Percentiles rank a stretch among this genome's conserved stretches.
These are phyloP conservation scores for Drosophila robusta DNA, from an alignment of 2,888 invertebrate species.

Conservation along the genomic window DNA sequence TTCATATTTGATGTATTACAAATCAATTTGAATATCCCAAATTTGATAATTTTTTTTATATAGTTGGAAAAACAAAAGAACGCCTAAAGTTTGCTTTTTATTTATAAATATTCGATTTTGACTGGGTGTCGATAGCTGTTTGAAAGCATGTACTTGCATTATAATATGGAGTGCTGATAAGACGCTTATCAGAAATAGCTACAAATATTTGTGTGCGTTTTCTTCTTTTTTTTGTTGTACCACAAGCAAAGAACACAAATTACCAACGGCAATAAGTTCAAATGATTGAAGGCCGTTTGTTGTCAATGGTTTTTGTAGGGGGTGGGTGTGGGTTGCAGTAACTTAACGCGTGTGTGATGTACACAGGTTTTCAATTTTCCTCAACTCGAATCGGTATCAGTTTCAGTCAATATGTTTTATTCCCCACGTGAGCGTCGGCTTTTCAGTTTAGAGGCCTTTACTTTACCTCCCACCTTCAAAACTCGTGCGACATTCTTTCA, in stretches of 20 bases:
- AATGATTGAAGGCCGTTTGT: conserved; percentile 37
- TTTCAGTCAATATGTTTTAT: background rate
- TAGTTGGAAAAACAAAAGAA: no score
- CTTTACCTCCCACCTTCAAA: background rate
- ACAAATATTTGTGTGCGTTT: conserved; percentile 20
- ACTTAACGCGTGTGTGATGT: conserved; percentile 29
- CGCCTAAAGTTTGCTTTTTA: background rate
- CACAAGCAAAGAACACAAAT: conserved; percentile 1
- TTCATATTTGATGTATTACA: background rate
- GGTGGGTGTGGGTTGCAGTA: background rate
- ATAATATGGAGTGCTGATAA: conserved; percentile 44
- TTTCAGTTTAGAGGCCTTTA: background rate
- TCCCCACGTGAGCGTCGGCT: background rate
- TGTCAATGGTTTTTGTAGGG: background rate
- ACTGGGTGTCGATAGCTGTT: background rate
- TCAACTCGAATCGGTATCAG: conserved; percentile 9
- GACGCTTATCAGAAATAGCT: conserved; percentile 33
- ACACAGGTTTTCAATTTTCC: conserved; percentile 30
- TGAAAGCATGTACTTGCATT: conserved; percentile 2
- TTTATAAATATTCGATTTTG: background rate
- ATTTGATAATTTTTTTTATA: no score
- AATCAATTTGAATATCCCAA: no score
- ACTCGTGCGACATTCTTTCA: conserved; percentile 6
- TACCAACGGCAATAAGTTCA: conserved; percentile 16
- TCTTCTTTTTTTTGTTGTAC: conserved; percentile 1